These are phyloP conservation scores for Synchiropus splendidus DNA, from an alignment of 2,113 vertebrate genomes.

Conservation along the genomic window DNA sequence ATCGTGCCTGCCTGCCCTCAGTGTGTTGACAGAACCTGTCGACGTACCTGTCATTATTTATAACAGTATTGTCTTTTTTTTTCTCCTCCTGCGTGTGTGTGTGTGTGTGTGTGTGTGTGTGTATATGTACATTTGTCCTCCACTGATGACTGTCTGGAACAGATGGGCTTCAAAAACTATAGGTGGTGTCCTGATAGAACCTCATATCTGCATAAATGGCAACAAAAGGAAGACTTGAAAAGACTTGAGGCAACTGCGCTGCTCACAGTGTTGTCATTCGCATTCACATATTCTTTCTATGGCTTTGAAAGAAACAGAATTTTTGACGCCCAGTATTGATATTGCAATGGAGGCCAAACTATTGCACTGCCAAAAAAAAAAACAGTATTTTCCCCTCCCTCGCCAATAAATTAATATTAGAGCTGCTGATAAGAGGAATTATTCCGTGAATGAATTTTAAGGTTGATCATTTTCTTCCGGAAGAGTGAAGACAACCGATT, in stretches of 20 bases:
- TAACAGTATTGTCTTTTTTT: slow-evolving; percentile 41
- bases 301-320: too few species aligned
- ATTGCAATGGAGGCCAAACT: neutral
- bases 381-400: too few species aligned
- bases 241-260: slow-evolving; percentile 9
- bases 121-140: slow-evolving; percentile 41
- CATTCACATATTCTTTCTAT: too few species aligned
- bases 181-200: slow-evolving; percentile 25
- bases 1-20: slow-evolving; percentile 62
- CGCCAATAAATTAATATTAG: too few species aligned
- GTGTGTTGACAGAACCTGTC: slow-evolving; percentile 39
- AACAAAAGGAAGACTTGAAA: slow-evolving; percentile 11
- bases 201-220: slow-evolving; percentile 23
- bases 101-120: slow-evolving; percentile 14
- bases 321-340: slow-evolving; percentile 17
- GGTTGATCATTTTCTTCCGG: too few species aligned
- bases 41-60: slow-evolving; percentile 54
- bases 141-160: slow-evolving; percentile 44
- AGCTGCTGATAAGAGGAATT: too few species aligned
- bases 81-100: slow-evolving; percentile 1
- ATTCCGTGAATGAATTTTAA: too few species aligned
- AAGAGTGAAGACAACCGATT: too few species aligned
- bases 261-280: neutral
- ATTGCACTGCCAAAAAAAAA: too few species aligned
- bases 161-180: slow-evolving; percentile 32